Evolutionary conservation across 2,888 invertebrate species (phyloP), one percentile per base, ranked within the genome.

Genomic region (Cephus sareptanus): DNA sequence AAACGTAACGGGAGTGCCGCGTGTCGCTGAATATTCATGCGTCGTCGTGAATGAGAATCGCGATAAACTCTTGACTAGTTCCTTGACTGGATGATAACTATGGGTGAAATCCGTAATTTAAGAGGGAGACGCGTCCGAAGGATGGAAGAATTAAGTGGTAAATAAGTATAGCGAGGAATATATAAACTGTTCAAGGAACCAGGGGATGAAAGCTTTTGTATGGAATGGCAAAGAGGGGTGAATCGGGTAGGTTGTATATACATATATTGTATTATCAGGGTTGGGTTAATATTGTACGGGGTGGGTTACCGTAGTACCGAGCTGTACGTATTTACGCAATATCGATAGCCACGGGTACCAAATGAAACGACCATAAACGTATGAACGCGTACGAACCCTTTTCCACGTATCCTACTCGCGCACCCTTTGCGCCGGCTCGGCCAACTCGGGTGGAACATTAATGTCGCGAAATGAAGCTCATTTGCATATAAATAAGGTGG

Each of bases 401-500:
- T 90, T 87, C 87, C 87, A 86, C 87, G 88, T 88, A 84, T 86
- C 81, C 86, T 86, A 34, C 75, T 56, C 12, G 40, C 40, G 70
- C 75, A 30, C 69, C 40, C 69, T 69, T 34, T 70, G 71, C 78
- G 69, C 80, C 83, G 82, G 71, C 13, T 71, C 79, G 75, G 85
- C 84, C 86, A 87, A 86, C 88, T 87, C 86, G 87, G 89, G 85
- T 88, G 89, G 90, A 95, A 95, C 95, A 96, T 96, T 95, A 95
- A 95, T 95, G 95, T 95, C 94, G 95, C 94, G 95, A 95, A 95
- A 96, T 95, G 95, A 96, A 96, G 95, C 96, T 96, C 95, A 96
- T 96, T 96, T 96, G 95, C 95, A 96, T 96, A 95, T 96, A 96
- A 96, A 96, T 96, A 96, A 96, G 95, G 95, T 94, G 87, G 86